Base-by-base conservation (phyloP, 2,113 vertebrate genomes). In the Atlantisia rogersi region DNA sequence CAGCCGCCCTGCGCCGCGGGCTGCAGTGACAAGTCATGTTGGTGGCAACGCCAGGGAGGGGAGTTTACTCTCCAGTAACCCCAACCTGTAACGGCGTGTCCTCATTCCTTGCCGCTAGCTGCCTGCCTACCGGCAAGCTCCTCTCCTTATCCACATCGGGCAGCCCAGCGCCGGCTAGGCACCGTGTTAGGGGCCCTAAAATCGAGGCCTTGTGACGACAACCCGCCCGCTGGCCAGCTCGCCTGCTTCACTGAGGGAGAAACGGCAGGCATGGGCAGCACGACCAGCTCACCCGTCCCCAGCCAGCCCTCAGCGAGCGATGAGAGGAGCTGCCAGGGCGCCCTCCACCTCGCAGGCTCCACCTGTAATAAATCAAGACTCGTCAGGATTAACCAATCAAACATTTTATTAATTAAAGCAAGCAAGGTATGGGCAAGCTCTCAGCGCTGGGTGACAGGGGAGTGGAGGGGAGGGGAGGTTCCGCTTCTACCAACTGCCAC, bases 171-270 rank as follows among this genome's bases (percentile, higher is more conserved):
- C 1, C 8, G 31, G 18, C 4, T 22, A 9, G 35, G 11, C 21
- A 19, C 26, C 46, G 0, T 0, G 16, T 3, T 7, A 29, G 6
- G 20, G 28, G 74, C 10, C n/a, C 26, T 5, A 1, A 20, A 2
- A 3, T 46, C 1, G 2, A 29, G 31, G 40, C 42, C 31, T 8
- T 6, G 60, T 39, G 44, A 35, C 21, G 17, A 12, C 48, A 10
- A 0, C 50, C 39, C 52, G 19, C 79, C 14, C 16, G 40, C 1
- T 8, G 8, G 16, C 3, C 48, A 15, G 18, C 31, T 6, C 58
- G 3, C 19, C 2, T 0, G 42, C 28, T 52, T 12, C 4, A 44
- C 37, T 35, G 11, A 1, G 52, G 12, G 18, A 11, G 18, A 12
- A 29, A 7, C 11, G 1, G 37, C 35, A 6, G 11, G 3, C 28